Evolutionary conservation across 1,140 invertebrate species (phyloP).

Genomic region (Eumeta japonica): DNA sequence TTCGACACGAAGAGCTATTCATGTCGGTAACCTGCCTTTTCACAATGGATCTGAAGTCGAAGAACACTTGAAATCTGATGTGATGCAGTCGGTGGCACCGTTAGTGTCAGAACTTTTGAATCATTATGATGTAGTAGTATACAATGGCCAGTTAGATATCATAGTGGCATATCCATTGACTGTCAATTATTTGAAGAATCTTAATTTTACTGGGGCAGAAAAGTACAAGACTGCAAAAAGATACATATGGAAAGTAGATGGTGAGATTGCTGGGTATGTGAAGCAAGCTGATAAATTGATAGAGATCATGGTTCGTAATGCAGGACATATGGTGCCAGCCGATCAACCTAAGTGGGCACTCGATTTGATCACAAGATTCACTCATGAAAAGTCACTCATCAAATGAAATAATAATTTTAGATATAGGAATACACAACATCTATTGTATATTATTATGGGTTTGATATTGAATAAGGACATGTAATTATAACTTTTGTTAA

Average conservation of each 20-base stretch:
- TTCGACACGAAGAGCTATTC: conserved; percentile 68
- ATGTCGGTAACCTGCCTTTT: conserved; percentile 78
- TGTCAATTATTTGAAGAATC: conserved; percentile 66
- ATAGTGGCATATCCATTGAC: conserved; percentile 80
- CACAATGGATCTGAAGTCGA: conserved; percentile 64
- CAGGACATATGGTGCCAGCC: conserved; percentile 80
- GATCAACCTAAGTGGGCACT: conserved; percentile 79
- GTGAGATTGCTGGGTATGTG: conserved; percentile 75
- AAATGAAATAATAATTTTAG: background rate
- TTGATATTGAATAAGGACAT: too few relatives aligned
- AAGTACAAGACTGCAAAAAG: conserved; percentile 66
- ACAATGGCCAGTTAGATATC: conserved; percentile 83
- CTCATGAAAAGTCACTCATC: conserved; percentile 58
- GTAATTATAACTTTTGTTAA: too few relatives aligned
- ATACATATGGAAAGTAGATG: conserved; percentile 68
- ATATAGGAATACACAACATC: too few relatives aligned
- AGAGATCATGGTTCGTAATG: conserved; percentile 78
- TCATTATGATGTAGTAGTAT: conserved; percentile 71
- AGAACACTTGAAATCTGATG: conserved; percentile 69
- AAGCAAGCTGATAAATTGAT: conserved; percentile 71
- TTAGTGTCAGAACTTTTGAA: conserved; percentile 70
- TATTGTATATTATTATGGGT: too few relatives aligned
- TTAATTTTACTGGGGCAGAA: conserved; percentile 68
- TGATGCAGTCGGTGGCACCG: conserved; percentile 79
- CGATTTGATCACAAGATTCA: conserved; percentile 76